Evolutionary conservation across 1,140 invertebrate species (phyloP), one percentile per base, ranked within the genome.

Genomic region (Diabrotica virgifera): DNA sequence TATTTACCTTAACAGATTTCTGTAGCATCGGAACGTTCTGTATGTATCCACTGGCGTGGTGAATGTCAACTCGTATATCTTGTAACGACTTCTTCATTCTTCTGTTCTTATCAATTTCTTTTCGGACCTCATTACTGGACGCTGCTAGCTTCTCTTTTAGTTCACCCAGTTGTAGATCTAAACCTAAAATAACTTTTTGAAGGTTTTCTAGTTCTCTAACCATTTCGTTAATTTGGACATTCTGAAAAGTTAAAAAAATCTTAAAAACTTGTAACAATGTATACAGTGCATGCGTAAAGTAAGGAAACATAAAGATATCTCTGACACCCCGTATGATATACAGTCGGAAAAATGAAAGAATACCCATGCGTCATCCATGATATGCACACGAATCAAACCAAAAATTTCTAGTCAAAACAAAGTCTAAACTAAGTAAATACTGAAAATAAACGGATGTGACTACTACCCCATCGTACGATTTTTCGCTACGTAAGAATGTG

Each of bases 11-110:
- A 2, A 95, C 86, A n/a, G 83, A 85, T n/a, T 84, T 83, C 80
- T 93, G 94, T 2, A 96, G 78, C 58, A 88, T 86, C 13, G 85
- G 85, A 0, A 90, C 87, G 65, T 94, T 87, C 77, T 93, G 89
- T 24, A 94, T 86, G 36, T 89, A 84, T 0, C 85, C 86, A 5
- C 90, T 89, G 70, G 89, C 86, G 64, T 89, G 85, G 68, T 90
- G 87, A 37, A 96, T 83, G 72, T 95, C 92, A 37, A 87, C 86
- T 76, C 90, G 87, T 37, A 96, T 90, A 70, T 86, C 85, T 69
- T 88, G 87, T 5, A 95, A 72, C 0, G 88, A 80, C 58, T 86
- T 84, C 67, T 91, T 86, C 7, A 87, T 82, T n/a, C 85, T 83
- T 69, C 86, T 80, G 55, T 85, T 85, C 3, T 82, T 78, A 63